phyloP scores from a whole-genome alignment of 2,888 invertebrate species.

The Rotaria sp. region DNA sequence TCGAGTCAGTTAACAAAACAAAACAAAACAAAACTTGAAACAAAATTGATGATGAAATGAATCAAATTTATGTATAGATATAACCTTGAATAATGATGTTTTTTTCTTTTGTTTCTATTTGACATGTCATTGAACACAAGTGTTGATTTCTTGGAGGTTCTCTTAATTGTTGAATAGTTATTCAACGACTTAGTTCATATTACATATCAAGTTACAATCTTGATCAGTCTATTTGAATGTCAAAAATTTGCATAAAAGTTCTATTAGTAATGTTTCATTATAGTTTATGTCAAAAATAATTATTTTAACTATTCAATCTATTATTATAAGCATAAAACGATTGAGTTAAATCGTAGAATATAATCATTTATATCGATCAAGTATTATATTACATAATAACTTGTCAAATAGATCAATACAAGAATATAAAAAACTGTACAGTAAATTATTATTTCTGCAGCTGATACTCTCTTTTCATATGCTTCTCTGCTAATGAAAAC shows the following conservation, averaged over 20 bases:
- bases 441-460: no score
- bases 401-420: not conserved
- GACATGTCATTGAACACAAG: not conserved
- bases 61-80: not conserved
- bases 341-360: not conserved
- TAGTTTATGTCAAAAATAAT: not conserved
- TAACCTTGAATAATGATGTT: no score
- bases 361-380: not conserved
- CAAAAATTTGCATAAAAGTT: not conserved
- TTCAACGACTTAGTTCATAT: not conserved
- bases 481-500: no score
- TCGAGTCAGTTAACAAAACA: not conserved
- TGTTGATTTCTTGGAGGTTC: not conserved
- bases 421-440: no score
- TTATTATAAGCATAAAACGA: not conserved
- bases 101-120: not conserved
- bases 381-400: not conserved
- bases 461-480: no score
- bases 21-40: no score
- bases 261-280: not conserved
- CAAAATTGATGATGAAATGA: not conserved
- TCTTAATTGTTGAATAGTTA: not conserved
- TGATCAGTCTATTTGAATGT: not conserved
- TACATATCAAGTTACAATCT: not conserved
- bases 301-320: not conserved